Evolutionary conservation across 1,140 invertebrate species (phyloP).

Genomic region (Chelonus insularis): DNA sequence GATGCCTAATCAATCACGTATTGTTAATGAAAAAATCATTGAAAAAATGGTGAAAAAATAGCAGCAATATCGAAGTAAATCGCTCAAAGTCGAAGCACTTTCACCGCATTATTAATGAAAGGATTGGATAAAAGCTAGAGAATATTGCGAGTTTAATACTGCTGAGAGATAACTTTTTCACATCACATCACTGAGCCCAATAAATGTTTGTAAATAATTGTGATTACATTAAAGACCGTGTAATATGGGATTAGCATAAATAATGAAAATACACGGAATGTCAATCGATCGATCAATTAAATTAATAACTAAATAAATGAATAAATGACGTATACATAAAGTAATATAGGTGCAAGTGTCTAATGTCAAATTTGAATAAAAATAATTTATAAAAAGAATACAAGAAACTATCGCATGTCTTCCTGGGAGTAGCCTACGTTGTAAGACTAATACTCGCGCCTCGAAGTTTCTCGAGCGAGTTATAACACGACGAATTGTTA

Average conservation of each 20-base stretch:
- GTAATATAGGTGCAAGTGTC: too few species aligned
- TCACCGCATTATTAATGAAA: neutral
- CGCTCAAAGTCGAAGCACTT: neutral
- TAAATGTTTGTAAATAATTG: too few species aligned
- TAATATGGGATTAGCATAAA: too few species aligned
- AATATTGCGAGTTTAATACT: neutral
- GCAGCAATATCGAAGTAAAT: neutral
- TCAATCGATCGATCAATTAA: too few species aligned
- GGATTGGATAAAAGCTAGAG: neutral
- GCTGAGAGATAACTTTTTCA: too few species aligned
- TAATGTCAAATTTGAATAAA: conserved; percentile 4
- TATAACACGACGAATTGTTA: conserved; percentile 9
- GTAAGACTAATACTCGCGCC: conserved; percentile 35
- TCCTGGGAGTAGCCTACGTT: conserved; percentile 40
- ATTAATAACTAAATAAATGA: too few species aligned
- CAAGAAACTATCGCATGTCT: conserved; percentile 42
- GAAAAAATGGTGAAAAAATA: neutral
- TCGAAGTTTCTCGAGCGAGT: conserved; percentile 25
- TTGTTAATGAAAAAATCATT: neutral
- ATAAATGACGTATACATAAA: too few species aligned
- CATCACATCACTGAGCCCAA: too few species aligned
- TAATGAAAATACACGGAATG: too few species aligned
- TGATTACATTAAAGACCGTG: too few species aligned
- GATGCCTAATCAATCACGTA: too few species aligned
- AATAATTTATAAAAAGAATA: conserved; percentile 6